Evolutionary conservation across 2,888 invertebrate genomes (phyloP), one percentile per base, ranked within the genome.

Genomic region (Leucoma salicis): DNA sequence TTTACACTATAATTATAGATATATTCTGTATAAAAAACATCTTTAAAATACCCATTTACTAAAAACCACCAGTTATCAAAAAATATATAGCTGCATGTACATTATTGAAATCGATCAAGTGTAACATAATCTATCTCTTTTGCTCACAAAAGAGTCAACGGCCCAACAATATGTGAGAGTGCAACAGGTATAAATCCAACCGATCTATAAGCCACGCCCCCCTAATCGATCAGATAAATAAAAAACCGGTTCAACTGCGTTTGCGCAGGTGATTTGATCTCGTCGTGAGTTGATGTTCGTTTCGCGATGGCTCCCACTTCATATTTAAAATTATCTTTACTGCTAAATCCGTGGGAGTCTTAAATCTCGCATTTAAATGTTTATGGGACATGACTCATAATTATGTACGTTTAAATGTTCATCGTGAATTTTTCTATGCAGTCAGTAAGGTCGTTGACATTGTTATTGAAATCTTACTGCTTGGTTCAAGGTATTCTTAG

Each of bases 291-390:
- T 68, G 64, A 68, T 66, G 67, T 66, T 66, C 58, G 63, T 66
- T 77, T 73, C 63, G 74, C 74, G 72, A 58, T 63, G 59, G 64
- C 69, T 66, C 75, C 55, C 66, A 71, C 66, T 76, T 74, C 72
- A 75, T 79, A 82, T 81, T 61, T 79, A 78, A 79, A 81, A 79
- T 83, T 79, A 84, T 85, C 82, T 85, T 84, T 84, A 82, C 81
- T 76, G 64, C 78, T 50, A 49, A 46, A 67, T 77, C 74, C 85
- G 84, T 84, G 83, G 78, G 84, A 82, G 78, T 61, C 61, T 53
- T 69, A 68, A 71, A 69, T 73, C 66, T 68, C 54, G 62, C 61
- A 70, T 70, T 68, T 60, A 74, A 75, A 77, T 75, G 73, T 69
- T 76, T 78, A 75, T 76, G 67, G 68, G 45, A 58, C 56, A 69